Evolutionary conservation across 2,888 invertebrate genomes (phyloP), one percentile per base, ranked within the genome.

Genomic region (Liopterus haemorrhoidalis): DNA sequence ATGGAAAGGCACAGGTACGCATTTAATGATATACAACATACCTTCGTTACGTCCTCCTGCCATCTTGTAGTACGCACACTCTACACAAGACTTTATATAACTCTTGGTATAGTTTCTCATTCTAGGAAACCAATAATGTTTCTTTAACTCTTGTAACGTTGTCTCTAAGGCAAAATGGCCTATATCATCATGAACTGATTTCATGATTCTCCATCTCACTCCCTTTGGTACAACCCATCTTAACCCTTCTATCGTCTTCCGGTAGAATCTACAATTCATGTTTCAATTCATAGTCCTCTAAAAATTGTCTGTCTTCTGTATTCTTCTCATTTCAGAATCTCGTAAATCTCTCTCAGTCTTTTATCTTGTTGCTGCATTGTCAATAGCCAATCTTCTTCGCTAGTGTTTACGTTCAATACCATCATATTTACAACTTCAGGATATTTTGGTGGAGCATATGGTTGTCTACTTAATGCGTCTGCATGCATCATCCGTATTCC

Each of bases 1-100:
- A 42, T 65, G 60, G 31, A 68, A 65, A 0, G 65, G 65, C 3
- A 56, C 52, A 2, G 52, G 46, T 8, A 59, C 53, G 46, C 67
- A 66, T 6, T 57, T 57, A n/a, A 68, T 67, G 0, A 64, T 58
- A 38, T 65, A 57, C 12, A 67, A 47, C 8, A 51, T 43, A 8
- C 67, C 67, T 41, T 57, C 54, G 32, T 48, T 55, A 18, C 50
- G 52, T 9, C 56, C 57, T 16, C 48, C 33, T 11, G 41, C 40
- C 4, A 53, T 44, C 46, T 66, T 65, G 16, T 57, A 53, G 25
- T 60, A 60, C 4, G 63, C 39, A 45, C 65, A 69, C 2, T 61
- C 49, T 4, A 68, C 41, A 48, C 66, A 68, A 2, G 60, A 54
- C 1, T 32, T 48, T 2, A 67, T 60, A 48, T 68, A 65, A 41